These are phyloP conservation scores for Pygmarrhopalites habei DNA, from an alignment of 1,140 invertebrate genomes.

Conservation along the genomic window DNA sequence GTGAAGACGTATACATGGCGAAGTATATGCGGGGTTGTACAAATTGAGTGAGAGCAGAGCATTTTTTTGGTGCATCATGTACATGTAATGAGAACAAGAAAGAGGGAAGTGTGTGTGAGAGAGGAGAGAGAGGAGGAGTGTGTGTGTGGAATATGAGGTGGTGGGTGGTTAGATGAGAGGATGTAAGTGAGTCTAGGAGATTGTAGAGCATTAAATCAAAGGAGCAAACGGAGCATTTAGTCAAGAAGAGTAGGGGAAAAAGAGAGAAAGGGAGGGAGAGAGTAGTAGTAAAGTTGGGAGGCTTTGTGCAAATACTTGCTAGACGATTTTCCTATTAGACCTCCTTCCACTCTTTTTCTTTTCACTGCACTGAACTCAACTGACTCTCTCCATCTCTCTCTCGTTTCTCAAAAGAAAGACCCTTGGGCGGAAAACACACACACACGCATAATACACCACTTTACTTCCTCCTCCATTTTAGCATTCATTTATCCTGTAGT, in stretches of 20 bases:
- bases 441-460: slow-evolving; percentile 34
- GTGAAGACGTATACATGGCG: too few relatives aligned
- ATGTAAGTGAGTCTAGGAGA: slow-evolving; percentile 31
- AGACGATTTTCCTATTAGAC: slow-evolving; percentile 28
- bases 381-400: too few relatives aligned
- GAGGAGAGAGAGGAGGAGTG: neutral
- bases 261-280: slow-evolving; percentile 21
- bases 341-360: slow-evolving; percentile 10
- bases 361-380: too few relatives aligned
- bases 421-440: slow-evolving; percentile 30
- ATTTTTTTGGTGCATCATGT: neutral
- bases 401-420: slow-evolving; percentile 13
- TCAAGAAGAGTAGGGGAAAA: slow-evolving; percentile 29
- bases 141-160: slow-evolving; percentile 15
- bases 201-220: slow-evolving; percentile 39
- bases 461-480: slow-evolving; percentile 27
- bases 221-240: slow-evolving; percentile 38
- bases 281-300: too few relatives aligned
- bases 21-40: too few relatives aligned
- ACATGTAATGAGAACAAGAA: neutral
- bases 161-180: slow-evolving; percentile 31
- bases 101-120: neutral
- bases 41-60: neutral
- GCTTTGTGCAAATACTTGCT: slow-evolving; percentile 35
- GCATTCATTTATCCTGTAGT: slow-evolving; percentile 25